phyloP scores from a whole-genome alignment of 2,113 vertebrate species.

The Colaptes auratus region DNA sequence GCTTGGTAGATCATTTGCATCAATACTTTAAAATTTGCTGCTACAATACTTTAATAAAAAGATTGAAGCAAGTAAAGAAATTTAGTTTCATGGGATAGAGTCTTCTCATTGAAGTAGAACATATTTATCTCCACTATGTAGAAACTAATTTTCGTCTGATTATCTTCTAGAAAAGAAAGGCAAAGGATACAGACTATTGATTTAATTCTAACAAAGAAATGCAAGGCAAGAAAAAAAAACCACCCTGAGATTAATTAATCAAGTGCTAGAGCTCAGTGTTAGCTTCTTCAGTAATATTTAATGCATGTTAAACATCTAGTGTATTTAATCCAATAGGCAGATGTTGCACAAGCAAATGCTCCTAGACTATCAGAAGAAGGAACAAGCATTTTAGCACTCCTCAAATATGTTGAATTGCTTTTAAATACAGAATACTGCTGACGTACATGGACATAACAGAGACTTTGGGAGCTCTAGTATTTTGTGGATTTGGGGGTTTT shows the following conservation, averaged over 20 bases:
- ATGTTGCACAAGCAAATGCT: not conserved
- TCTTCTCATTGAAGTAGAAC: not conserved
- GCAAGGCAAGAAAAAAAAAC: not conserved
- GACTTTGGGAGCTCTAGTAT: not conserved
- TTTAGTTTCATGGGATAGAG: slow-evolving; percentile 32
- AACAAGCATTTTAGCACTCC: not conserved
- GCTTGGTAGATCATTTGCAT: not conserved
- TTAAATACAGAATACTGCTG: not conserved
- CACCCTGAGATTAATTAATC: not conserved
- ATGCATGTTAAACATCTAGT: not conserved
- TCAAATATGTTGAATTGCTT: not conserved
- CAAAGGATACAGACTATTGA: not conserved
- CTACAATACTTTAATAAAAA: not conserved
- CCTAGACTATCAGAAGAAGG: not conserved
- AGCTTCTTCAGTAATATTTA: not conserved
- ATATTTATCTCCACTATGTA: not conserved
- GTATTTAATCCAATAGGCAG: not conserved
- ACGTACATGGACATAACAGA: not conserved
- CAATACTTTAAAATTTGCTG: not conserved
- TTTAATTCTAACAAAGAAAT: not conserved
- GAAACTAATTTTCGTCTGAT: not conserved
- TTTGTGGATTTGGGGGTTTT: not conserved
- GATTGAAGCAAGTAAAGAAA: not conserved
- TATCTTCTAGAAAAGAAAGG: not conserved
- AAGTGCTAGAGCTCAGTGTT: not conserved